Conservation (phyloP, 2,888 invertebrate species). For the Tetanocera ferruginea region DNA sequence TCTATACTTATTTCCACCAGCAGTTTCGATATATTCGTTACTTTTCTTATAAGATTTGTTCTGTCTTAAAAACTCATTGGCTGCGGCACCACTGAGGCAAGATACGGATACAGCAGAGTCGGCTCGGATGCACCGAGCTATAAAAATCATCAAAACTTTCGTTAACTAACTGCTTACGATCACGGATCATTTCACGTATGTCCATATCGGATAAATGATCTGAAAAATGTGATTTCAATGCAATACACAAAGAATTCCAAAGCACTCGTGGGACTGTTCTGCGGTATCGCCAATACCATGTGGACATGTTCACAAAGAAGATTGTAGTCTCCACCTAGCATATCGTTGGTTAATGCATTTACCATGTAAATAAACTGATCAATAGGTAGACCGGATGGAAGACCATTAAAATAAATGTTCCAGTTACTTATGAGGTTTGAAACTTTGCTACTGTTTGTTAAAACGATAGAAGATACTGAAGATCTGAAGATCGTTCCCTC, state of each 20-base stretch:
- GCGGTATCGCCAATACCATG: constrained; percentile 41
- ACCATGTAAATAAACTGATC: constrained; percentile 43
- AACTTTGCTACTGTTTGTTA: constrained; percentile 26
- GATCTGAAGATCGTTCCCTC: neutral
- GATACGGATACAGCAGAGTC: constrained; percentile 40
- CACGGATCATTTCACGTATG: constrained; percentile 37
- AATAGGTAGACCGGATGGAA: constrained; percentile 17
- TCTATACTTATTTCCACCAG: constrained; percentile 37
- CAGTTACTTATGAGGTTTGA: constrained; percentile 14
- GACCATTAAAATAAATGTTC: neutral
- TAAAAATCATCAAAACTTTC: constrained; percentile 42
- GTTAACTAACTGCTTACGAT: constrained; percentile 32
- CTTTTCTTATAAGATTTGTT: neutral
- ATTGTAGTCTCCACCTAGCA: constrained; percentile 34
- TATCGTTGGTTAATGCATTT: constrained; percentile 29
- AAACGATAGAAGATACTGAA: neutral
- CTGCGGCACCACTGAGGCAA: constrained; percentile 38
- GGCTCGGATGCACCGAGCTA: no score
- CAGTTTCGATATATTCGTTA: constrained; percentile 32
- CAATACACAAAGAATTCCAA: constrained; percentile 19
- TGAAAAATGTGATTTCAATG: constrained; percentile 26
- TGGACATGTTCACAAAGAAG: constrained; percentile 33
- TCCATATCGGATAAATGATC: constrained; percentile 37
- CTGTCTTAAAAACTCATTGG: constrained; percentile 32
- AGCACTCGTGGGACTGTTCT: constrained; percentile 14